A percentile compares a stretch with the other conserved stretches of the same genome.
Conservation (phyloP, 2,797 vertebrate genomes). For the Sphaeramia orbicularis region DNA sequence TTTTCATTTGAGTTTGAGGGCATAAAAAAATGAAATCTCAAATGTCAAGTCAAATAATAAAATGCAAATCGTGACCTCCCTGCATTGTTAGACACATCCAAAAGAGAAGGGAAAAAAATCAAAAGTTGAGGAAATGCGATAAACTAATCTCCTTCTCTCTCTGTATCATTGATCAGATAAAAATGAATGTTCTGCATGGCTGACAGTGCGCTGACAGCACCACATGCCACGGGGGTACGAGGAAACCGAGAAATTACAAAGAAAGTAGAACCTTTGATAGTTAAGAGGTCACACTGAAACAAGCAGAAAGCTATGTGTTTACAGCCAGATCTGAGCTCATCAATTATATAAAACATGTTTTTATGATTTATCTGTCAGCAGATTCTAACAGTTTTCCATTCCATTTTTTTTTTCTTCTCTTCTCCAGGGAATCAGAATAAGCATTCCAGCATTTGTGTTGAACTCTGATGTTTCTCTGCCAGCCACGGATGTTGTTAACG, state of each 20-base stretch:
- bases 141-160: neutral
- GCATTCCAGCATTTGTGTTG: constrained; percentile 6
- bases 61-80: neutral
- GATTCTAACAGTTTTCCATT: constrained; percentile 17
- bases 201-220: neutral
- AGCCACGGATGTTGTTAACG: neutral
- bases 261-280: neutral
- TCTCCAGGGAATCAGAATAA: constrained; percentile 13
- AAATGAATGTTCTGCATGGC: constrained; percentile 7
- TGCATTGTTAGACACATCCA: neutral
- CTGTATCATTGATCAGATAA: constrained; percentile 7
- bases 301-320: too few species aligned
- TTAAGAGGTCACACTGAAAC: neutral
- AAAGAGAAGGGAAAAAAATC: neutral
- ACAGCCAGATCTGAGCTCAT: too few species aligned
- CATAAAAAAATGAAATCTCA: constrained; percentile 8
- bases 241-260: too few species aligned
- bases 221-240: neutral
- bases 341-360: constrained; percentile 4
- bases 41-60: neutral
- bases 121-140: constrained; percentile 12
- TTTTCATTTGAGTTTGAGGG: neutral
- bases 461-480: neutral
- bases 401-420: constrained; percentile 12
- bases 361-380: constrained; percentile 20